Evolutionary conservation across 2,888 invertebrate genomes (phyloP), one percentile per base, ranked within the genome.

Genomic region (Oligia fasciuncula): DNA sequence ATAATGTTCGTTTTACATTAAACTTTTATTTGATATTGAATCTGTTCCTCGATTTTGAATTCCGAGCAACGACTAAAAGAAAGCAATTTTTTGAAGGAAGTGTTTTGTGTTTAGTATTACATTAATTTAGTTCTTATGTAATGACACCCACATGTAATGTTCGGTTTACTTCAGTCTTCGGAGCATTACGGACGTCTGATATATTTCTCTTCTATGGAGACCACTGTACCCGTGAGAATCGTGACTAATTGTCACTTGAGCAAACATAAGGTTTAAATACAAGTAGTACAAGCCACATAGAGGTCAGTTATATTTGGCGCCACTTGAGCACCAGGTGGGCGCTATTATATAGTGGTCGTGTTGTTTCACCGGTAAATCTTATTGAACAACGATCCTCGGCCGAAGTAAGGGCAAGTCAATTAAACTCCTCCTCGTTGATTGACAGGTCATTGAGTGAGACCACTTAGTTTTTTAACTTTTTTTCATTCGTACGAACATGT

Each of bases 11-110:
- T 82, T 91, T 91, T 87, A 67, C 77, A 57, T 76, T 72, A 76
- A 62, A 62, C 65, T 60, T 80, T 79, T n/a, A 79, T 77, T 72
- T 85, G 81, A 90, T 91, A 92, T 93, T 93, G 93, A 91, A 93
- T 94, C 91, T 91, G 91, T 94, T 95, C 94, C 94, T 94, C 92
- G 95, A 95, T 96, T 96, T 95, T 95, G 95, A 96, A 96, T 96
- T 96, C 96, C 94, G 87, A 94, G 88, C 95, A 92, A 89, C 92
- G 91, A 94, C 93, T 94, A 92, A 95, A 95, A 95, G 96, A 96
- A 96, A 96, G 95, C 95, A 93, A 94, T 95, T 95, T 94, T 86
- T 95, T 95, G 94, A 92, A 95, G 95, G 95, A 95, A 95, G 94
- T 92, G 92, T 92, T 92, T 85, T 90, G 92, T 93, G 92, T 93